Evolutionary conservation across 92 coral and sea anemone species (phyloP).

Genomic region (Ricordea florida): DNA sequence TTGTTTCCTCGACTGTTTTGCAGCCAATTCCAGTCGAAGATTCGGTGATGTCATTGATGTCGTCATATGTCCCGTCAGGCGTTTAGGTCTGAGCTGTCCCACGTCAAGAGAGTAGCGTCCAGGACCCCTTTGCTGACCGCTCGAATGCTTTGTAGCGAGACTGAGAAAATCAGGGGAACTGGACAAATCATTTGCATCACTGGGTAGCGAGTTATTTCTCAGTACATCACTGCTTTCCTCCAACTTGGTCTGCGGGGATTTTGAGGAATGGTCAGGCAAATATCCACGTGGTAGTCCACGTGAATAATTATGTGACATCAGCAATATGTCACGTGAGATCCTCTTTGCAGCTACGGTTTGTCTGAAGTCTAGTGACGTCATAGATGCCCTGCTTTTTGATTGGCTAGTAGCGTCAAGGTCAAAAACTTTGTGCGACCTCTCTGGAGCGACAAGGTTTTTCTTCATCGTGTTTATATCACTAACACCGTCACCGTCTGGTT

Average conservation of each 20-base stretch:
- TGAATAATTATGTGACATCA: constrained; percentile 35
- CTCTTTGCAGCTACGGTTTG: constrained; percentile 32
- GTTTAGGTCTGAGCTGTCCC: constrained; percentile 32
- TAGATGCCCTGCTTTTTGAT: constrained; percentile 14
- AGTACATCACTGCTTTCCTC: neutral
- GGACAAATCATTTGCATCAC: no score
- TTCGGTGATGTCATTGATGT: constrained; percentile 38
- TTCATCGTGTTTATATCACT: constrained; percentile 4
- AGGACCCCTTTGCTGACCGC: constrained; percentile 5
- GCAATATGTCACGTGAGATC: constrained; percentile 26
- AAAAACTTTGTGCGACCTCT: no score
- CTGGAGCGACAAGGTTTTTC: neutral
- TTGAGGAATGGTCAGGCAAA: constrained; percentile 18
- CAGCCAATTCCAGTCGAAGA: neutral
- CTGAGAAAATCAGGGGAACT: no score
- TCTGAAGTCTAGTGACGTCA: constrained; percentile 32
- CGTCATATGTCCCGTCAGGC: constrained; percentile 18
- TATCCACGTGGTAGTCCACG: constrained; percentile 26
- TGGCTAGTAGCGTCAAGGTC: no score
- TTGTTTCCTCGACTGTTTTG: no score
- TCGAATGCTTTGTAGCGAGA: no score
- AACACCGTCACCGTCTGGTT: constrained; percentile 24
- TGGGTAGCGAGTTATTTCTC: neutral
- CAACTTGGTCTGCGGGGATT: constrained; percentile 12
- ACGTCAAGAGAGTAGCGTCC: constrained; percentile 29